Evolutionary conservation across 1,140 invertebrate species (phyloP).

Genomic region (Drosophila subpulchrella): DNA sequence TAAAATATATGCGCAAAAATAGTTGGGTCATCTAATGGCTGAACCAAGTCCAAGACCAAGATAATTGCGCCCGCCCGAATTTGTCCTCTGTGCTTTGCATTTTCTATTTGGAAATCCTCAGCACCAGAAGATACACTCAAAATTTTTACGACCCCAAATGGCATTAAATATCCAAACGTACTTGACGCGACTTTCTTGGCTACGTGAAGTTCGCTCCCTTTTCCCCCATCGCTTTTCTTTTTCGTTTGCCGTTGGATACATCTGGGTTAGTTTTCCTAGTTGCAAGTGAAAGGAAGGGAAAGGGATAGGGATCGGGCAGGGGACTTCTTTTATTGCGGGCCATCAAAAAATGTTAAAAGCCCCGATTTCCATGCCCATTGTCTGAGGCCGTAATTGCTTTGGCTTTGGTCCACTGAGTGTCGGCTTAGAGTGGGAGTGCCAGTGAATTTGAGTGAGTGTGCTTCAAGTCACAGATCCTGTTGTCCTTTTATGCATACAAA

Average conservation of each 20-base stretch:
- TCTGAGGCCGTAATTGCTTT: conserved; percentile 69
- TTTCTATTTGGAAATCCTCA: conserved; percentile 45
- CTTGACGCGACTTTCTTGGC: conserved; percentile 71
- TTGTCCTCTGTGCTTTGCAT: conserved; percentile 66
- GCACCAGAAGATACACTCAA: conserved; percentile 62
- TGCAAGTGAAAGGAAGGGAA: conserved; percentile 30
- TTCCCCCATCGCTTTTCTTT: background rate
- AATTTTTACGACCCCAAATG: conserved; percentile 75
- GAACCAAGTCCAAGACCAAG: conserved; percentile 71
- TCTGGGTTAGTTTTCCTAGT: conserved; percentile 53
- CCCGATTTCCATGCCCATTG: conserved; percentile 70
- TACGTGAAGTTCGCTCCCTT: conserved; percentile 60
- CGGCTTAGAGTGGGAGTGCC: conserved; percentile 32
- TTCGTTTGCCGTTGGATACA: conserved; percentile 15
- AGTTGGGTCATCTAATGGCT: conserved; percentile 80
- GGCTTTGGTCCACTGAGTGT: conserved; percentile 53
- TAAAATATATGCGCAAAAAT: conserved; percentile 73
- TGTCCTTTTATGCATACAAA: conserved; percentile 20
- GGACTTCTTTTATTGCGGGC: conserved; percentile 69
- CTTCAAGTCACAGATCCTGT: conserved; percentile 10
- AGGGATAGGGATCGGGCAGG: background rate
- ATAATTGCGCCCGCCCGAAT: conserved; percentile 67
- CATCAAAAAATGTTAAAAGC: conserved; percentile 73
- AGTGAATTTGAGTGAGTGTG: conserved; percentile 1
- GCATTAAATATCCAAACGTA: conserved; percentile 80